Conservation (phyloP, 2,113 vertebrate genomes). For the Vulpes ferrilata region DNA sequence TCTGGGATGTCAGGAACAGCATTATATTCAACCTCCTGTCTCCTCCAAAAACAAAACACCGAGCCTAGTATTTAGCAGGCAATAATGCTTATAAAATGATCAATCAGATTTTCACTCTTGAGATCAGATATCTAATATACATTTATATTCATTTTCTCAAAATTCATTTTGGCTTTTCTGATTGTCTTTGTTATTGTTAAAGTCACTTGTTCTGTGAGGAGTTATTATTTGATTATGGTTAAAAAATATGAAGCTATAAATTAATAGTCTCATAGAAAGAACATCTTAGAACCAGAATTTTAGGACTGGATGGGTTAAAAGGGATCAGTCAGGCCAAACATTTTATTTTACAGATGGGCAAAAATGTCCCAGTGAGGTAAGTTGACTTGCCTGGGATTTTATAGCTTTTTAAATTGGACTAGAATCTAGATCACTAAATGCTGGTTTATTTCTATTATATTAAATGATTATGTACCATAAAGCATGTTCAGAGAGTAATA, state of each 20-base stretch:
- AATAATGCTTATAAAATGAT: background rate
- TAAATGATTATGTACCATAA: background rate
- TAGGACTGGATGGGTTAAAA: background rate
- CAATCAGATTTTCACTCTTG: constrained; percentile 12
- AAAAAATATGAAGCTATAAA: constrained; percentile 59
- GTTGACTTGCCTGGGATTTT: background rate
- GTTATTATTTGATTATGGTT: constrained; percentile 59
- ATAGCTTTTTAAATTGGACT: constrained; percentile 17
- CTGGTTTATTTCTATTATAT: background rate
- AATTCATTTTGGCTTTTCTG: constrained; percentile 4
- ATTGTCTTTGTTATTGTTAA: constrained; percentile 66
- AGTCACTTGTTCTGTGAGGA: constrained; percentile 73
- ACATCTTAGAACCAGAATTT: constrained; percentile 71
- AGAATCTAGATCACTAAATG: constrained; percentile 5
- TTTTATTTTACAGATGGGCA: constrained; percentile 43
- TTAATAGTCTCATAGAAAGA: background rate
- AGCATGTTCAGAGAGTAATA: background rate
- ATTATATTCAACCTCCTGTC: background rate
- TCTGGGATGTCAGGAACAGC: background rate
- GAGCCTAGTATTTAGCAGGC: background rate
- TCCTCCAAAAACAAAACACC: background rate
- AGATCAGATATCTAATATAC: background rate
- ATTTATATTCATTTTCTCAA: constrained; percentile 63
- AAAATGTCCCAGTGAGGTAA: background rate
- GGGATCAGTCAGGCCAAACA: background rate